phyloP scores from a whole-genome alignment of 2,888 invertebrate genomes.

The Fragum fragum region DNA sequence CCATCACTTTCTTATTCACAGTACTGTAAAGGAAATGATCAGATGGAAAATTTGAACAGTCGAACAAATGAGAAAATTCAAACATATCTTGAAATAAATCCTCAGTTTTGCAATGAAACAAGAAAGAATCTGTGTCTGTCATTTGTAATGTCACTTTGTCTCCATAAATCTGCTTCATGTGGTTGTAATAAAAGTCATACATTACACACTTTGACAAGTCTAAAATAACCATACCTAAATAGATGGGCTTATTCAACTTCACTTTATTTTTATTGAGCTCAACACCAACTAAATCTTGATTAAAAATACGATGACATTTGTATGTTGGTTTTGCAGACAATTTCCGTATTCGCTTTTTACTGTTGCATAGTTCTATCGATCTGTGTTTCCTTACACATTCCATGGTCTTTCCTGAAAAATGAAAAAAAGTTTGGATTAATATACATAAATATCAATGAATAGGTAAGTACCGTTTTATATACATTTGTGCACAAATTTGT shows the following conservation, averaged over 20 bases:
- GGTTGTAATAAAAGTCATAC: conserved; percentile 84
- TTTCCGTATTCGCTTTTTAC: conserved; percentile 36
- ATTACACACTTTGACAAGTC: conserved; percentile 86
- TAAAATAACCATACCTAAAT: conserved; percentile 85
- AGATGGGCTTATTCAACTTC: conserved; percentile 85
- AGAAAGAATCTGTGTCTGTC: conserved; percentile 51
- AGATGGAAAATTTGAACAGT: conserved; percentile 47
- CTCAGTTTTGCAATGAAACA: conserved; percentile 43
- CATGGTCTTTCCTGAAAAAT: conserved; percentile 86
- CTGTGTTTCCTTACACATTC: conserved; percentile 86
- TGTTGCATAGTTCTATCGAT: conserved; percentile 73
- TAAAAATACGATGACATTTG: conserved; percentile 76
- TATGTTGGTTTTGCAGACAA: conserved; percentile 54
- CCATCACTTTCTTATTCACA: conserved; percentile 52
- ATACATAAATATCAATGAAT: neutral
- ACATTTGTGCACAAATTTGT: neutral
- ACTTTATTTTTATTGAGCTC: conserved; percentile 70
- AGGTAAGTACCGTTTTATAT: neutral
- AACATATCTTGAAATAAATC: conserved; percentile 51
- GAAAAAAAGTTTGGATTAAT: neutral
- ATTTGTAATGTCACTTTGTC: conserved; percentile 40
- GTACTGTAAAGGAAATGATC: conserved; percentile 40
- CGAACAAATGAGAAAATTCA: conserved; percentile 40
- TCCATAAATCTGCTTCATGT: conserved; percentile 76
- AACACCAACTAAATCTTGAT: conserved; percentile 84